Base-by-base conservation (phyloP, 1,140 invertebrate species). In the Macrocentrus cingulum region DNA sequence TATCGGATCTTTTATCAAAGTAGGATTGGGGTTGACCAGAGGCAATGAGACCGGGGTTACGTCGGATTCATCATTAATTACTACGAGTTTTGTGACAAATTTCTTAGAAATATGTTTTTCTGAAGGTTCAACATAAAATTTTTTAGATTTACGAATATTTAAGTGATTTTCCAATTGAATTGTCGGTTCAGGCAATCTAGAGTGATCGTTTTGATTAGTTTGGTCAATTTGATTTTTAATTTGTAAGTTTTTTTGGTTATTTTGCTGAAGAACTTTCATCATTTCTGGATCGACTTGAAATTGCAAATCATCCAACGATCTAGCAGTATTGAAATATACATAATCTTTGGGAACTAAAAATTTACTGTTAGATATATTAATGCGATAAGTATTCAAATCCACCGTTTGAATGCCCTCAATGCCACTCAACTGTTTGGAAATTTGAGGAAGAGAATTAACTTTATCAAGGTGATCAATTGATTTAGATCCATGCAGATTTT, bases 331-430 rank as follows among this genome's bases (percentile, higher is more conserved):
- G 2, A 68, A 65, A 50, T 61, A 67, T 41, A 70, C 46, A 4
- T 72, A 72, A 63, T 69, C 61, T 25, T 66, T 71, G 2, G 73
- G 68, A 2, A 75, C 71, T 15, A 73, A 74, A 61, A 75, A 73
- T 34, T 62, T 55, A 32, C 71, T 73, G 6, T 75, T 75, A 0
- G 72, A 74, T 11, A 75, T 64, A 22, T 69, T 62, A 11, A 75
- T 71, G 11, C 62, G 65, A 34, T 74, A 72, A 0, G 66, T 59
- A 42, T 66, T 59, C 36, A 57, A 18, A 0, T 62, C 62, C 5
- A 37, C 19, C 22, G 52, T 63, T 55, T 73, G 61, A 55, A 74
- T 74, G 9, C 62, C 62, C 16, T 61, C 65, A 15, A 73, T 72
- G 19, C 53, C 56, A 0, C 69, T 67, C 13, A 72, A 51, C 2